Evolutionary conservation across 2,888 invertebrate species (phyloP), one percentile per base, ranked within the genome.

Genomic region (Colletes collaris): DNA sequence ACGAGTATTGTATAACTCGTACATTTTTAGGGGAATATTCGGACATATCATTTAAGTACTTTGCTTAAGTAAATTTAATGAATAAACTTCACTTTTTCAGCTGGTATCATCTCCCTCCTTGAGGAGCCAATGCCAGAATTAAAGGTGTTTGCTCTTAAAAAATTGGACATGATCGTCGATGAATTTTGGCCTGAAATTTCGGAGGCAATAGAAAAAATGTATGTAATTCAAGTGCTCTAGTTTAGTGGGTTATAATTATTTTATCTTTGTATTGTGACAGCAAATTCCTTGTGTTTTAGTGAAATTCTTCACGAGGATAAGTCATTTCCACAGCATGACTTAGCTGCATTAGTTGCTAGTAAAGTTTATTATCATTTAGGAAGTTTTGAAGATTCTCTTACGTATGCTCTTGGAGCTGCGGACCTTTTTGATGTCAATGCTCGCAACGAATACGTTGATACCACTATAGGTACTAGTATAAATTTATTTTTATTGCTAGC

Each of bases 121-220:
- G 98, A 99, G 93, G 99, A 99, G 93, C 97, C 97, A 67, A 97
- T 97, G 95, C 95, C 97, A 13, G 98, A 99, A 93, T 94, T 99
- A 76, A 98, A 99, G 94, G 96, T 97, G 40, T 99, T 98, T 93
- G 99, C 99, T 16, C 93, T 99, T 89, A 97, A 97, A 91, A 98
- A 98, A 92, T 94, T 99, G 89, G 97, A 99, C 93, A 95, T 96
- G 91, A 97, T 99, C 89, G 99, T 99, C 0, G 98, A 99, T 93
- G 97, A 98, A 92, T 99, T 99, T 94, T 99, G 99, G 99, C 98
- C 99, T 8, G 99, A 99, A 94, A 99, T 99, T 88, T 98, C 99
- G 0, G 99, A 99, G 93, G 97, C 98, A 13, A 98, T 99, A 88
- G 97, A 97, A 90, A 99, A 98, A 94, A 99, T 99, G 96, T 96